Evolutionary conservation across 2,797 vertebrate genomes (phyloP).

Genomic region (Onychomys torridus): DNA sequence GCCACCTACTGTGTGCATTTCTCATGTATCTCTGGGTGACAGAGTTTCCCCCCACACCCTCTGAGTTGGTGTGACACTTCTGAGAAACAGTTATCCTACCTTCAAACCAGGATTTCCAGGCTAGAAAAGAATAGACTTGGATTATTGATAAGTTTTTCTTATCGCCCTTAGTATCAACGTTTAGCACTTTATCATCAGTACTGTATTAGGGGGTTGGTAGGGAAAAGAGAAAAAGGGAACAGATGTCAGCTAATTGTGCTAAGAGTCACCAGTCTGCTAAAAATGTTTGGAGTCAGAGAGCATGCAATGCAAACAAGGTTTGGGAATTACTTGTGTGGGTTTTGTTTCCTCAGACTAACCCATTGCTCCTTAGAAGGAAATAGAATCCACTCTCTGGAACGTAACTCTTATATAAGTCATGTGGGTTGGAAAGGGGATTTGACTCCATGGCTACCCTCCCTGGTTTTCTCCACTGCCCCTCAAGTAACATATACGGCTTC

Average conservation of each 20-base stretch:
- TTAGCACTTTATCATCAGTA: background rate
- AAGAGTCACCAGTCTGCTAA: slow-evolving; percentile 16
- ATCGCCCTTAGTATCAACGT: background rate
- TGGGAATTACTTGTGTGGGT: slow-evolving; percentile 42
- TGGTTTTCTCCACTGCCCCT: slow-evolving; percentile 5
- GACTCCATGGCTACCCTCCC: slow-evolving; percentile 8
- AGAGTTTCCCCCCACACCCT: background rate
- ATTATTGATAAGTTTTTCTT: background rate
- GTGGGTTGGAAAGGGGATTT: slow-evolving; percentile 17
- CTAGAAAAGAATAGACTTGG: background rate
- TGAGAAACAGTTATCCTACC: background rate
- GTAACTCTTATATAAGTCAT: slow-evolving; percentile 9
- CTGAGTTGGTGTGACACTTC: slow-evolving; percentile 4
- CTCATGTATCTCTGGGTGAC: too few species aligned
- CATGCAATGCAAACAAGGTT: slow-evolving; percentile 35
- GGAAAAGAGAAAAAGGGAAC: background rate
- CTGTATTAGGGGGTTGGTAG: background rate
- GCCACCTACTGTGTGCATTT: background rate
- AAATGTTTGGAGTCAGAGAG: slow-evolving; percentile 45
- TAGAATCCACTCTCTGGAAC: slow-evolving; percentile 22
- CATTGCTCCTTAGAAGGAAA: slow-evolving; percentile 61
- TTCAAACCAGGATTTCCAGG: background rate
- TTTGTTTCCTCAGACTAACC: slow-evolving; percentile 58
- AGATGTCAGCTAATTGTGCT: background rate
- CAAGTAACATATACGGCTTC: slow-evolving; percentile 31